Conservation (phyloP, 2,113 vertebrate genomes). For the Vidua chalybeata region DNA sequence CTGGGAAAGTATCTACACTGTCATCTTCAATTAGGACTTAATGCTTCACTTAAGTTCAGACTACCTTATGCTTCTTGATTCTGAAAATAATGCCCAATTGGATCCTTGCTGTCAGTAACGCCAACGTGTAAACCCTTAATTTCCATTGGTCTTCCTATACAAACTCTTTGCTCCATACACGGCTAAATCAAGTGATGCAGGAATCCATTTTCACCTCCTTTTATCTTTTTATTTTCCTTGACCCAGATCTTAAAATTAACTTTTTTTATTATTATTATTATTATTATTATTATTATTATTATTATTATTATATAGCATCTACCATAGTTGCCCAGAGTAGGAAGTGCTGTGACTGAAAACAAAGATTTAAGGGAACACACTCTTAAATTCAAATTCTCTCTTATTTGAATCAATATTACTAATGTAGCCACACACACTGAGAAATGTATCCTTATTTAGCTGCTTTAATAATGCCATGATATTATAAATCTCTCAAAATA, state of each 20-base stretch:
- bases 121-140: rapidly evolving
- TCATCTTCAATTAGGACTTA: background rate
- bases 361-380: rapidly evolving
- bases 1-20: background rate
- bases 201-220: rapidly evolving
- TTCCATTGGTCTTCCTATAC: background rate
- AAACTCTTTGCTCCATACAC: background rate
- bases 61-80: background rate
- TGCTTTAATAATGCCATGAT: background rate
- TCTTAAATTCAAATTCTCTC: background rate
- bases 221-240: background rate
- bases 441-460: background rate
- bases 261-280: background rate
- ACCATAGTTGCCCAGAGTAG: background rate
- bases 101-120: background rate
- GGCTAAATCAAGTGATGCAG: background rate
- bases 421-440: background rate
- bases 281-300: background rate
- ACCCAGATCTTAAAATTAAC: background rate
- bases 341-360: background rate
- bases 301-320: background rate
- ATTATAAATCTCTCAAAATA: background rate
- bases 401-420: background rate
- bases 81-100: background rate
- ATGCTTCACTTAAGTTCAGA: background rate